Evolutionary conservation across 1,140 invertebrate species (phyloP), one percentile per base, ranked within the genome.

Genomic region (Samia ricini): DNA sequence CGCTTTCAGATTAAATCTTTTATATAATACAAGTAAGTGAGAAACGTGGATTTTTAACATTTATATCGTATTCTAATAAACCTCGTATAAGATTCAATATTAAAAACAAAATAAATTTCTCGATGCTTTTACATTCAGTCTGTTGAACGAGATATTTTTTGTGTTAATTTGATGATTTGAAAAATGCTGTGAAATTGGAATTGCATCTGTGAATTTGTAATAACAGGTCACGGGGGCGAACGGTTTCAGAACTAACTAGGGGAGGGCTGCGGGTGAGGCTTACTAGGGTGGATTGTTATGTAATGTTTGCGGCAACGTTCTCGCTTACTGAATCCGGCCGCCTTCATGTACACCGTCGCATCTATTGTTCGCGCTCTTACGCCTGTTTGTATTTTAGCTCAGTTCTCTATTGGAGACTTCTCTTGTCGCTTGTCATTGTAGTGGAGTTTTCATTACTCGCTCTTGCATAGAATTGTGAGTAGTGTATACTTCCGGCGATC

Each of bases 171-270:
- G n/a, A 42, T 15, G 8, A 56, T 64, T n/a, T 36, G 22, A n/a
- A 22, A 51, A 58, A 62, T 60, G 23, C 36, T 42, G 29, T 64
- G 51, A 10, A 52, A 66, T 63, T 56, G 20, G 26, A 55, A 56
- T 66, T 63, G 62, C 56, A 69, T 22, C 4, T 52, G 50, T 42
- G 33, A 15, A 42, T 10, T 15, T 10, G 33, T 15, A 42, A 1
- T 15, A n/a, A n/a, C 36, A 42, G 54, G 58, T 42, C 58, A 63
- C 55, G 10, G 55, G 19, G 58, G 49, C 51, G 64, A 68, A 66
- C 51, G 64, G 64, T 79, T 69, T 78, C 70, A 74, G 71, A 77
- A 81, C 74, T 78, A 71, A 75, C 68, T 74, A 76, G 74, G 68
- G 66, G 71, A 69, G 60, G 63, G 19, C 5, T 60, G 61, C 49